phyloP scores from a whole-genome alignment of 1,140 invertebrate genomes.

The Littorina saxatilis region DNA sequence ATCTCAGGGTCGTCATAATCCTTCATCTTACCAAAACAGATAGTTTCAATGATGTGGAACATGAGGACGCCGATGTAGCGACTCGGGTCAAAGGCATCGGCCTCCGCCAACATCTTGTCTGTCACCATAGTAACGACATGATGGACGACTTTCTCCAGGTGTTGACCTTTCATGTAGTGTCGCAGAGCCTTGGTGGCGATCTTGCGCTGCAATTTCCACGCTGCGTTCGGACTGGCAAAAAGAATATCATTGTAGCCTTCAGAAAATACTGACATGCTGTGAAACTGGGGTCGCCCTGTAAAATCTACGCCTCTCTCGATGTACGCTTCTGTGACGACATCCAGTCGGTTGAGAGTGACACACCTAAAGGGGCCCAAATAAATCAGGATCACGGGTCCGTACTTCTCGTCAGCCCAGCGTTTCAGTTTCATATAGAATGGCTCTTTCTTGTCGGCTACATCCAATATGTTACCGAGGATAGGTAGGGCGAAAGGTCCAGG shows the following conservation, averaged over 20 bases:
- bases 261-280: not conserved
- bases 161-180: constrained; percentile 19
- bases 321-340: constrained; percentile 24
- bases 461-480: not conserved
- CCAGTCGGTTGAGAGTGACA: constrained; percentile 13
- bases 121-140: not conserved
- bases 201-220: constrained; percentile 34
- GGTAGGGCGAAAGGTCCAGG: not conserved
- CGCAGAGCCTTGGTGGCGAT: constrained; percentile 26
- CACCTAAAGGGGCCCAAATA: constrained; percentile 7
- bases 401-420: not conserved
- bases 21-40: constrained; percentile 12
- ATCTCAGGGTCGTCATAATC: not conserved
- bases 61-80: not conserved
- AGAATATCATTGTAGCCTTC: constrained; percentile 25
- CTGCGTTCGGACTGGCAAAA: not conserved
- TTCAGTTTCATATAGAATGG: constrained; percentile 1
- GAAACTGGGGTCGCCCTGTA: not conserved
- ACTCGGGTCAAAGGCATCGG: constrained; percentile 1
- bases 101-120: constrained; percentile 25
- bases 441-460: not conserved
- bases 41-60: constrained; percentile 1
- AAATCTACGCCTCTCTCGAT: not conserved
- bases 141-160: constrained; percentile 20
- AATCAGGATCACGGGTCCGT: constrained; percentile 19